Percentiles rank a stretch among this genome's conserved stretches.
These are phyloP conservation scores for Forbesichthys papilliferus DNA, from an alignment of 2,113 vertebrate genomes.

Conservation along the genomic window DNA sequence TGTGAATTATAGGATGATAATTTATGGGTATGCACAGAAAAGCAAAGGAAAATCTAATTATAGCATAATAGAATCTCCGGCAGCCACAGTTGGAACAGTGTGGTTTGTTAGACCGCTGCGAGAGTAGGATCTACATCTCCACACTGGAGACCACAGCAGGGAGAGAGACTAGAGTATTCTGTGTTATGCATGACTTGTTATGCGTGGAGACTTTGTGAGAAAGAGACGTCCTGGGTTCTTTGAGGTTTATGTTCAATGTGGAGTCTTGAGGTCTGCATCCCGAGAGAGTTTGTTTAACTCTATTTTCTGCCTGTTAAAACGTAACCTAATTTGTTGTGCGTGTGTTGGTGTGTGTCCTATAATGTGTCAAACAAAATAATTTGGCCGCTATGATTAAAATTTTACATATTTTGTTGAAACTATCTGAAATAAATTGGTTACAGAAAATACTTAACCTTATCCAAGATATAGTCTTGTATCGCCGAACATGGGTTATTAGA, in stretches of 20 bases:
- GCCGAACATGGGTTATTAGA: no score
- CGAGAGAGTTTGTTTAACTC: constrained; percentile 9
- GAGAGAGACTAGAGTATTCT: constrained; percentile 2
- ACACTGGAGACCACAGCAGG: constrained; percentile 11
- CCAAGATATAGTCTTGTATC: no score
- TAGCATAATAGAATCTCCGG: constrained; percentile 26
- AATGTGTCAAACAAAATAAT: not conserved
- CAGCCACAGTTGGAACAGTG: not conserved
- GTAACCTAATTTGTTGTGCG: not conserved
- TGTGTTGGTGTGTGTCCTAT: not conserved
- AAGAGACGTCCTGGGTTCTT: constrained; percentile 8
- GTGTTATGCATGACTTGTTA: constrained; percentile 18
- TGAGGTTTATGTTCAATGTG: constrained; percentile 4
- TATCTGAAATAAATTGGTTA: no score
- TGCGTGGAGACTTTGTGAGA: constrained; percentile 5
- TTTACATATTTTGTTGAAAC: no score
- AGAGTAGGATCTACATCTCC: not conserved
- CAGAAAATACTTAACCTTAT: no score
- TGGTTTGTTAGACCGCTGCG: constrained; percentile 23
- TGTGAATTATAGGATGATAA: constrained; percentile 33
- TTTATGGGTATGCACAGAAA: constrained; percentile 41
- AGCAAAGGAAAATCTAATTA: constrained; percentile 38
- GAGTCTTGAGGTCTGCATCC: not conserved
- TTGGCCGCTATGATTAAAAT: no score
- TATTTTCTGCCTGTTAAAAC: constrained; percentile 17